Evolutionary conservation across 2,797 vertebrate genomes (phyloP).

Genomic region (Catostomus latipinnis): DNA sequence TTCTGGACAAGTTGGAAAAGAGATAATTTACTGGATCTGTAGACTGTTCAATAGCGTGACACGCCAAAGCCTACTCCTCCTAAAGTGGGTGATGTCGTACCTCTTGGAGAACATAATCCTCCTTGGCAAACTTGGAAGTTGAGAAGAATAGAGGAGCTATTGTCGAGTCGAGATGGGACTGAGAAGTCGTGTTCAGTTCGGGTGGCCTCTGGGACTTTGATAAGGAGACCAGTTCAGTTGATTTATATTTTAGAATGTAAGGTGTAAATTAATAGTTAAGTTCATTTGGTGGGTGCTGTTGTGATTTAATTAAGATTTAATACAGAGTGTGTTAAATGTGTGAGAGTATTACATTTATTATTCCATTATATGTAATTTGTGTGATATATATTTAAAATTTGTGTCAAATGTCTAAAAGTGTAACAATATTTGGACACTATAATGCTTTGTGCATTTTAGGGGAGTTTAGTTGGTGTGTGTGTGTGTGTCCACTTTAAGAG

Average conservation of each 20-base stretch:
- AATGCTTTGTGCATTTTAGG: too few relatives aligned
- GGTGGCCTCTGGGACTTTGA: slow-evolving; percentile 3
- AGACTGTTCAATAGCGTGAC: slow-evolving; percentile 1
- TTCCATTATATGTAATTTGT: too few relatives aligned
- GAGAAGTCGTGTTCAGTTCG: slow-evolving; percentile 23
- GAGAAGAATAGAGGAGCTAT: slow-evolving; percentile 26
- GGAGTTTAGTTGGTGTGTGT: too few relatives aligned
- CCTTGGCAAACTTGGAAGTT: slow-evolving; percentile 36
- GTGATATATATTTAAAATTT: too few relatives aligned
- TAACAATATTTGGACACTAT: too few relatives aligned
- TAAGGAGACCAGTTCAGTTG: slow-evolving; percentile 31
- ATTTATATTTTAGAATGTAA: slow-evolving; percentile 23
- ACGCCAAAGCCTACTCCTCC: slow-evolving; percentile 4
- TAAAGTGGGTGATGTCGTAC: slow-evolving; percentile 35
- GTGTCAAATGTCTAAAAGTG: too few relatives aligned
- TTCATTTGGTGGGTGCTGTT: slow-evolving; percentile 5
- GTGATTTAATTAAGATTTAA: too few relatives aligned
- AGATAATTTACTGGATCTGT: slow-evolving; percentile 35
- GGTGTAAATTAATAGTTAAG: slow-evolving; percentile 13
- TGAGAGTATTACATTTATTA: too few relatives aligned
- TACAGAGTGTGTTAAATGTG: too few relatives aligned
- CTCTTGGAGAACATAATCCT: slow-evolving; percentile 30
- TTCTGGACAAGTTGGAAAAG: slow-evolving; percentile 38
- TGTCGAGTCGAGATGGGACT: slow-evolving; percentile 16
- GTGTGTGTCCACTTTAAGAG: too few relatives aligned